Percentiles rank a stretch among this genome's conserved stretches.
Evolutionary conservation across 2,888 invertebrate species (phyloP).

Genomic region (Matsumyia berberina): DNA sequence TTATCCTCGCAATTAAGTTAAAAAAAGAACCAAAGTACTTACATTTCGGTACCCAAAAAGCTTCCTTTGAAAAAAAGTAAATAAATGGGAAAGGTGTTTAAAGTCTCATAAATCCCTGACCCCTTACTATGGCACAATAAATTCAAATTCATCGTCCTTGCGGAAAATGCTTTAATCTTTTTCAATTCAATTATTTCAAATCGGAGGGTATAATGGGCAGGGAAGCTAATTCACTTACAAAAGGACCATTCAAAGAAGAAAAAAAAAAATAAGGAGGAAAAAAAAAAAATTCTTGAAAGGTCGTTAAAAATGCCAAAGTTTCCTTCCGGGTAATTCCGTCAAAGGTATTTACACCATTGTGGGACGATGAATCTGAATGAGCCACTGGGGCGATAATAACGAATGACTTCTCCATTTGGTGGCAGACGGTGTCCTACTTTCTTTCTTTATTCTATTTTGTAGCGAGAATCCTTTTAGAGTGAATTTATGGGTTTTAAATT

Average conservation of each 20-base stretch:
- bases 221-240: slow-evolving; percentile 74
- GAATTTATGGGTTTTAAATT: slow-evolving; percentile 68
- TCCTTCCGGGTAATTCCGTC: slow-evolving; percentile 73
- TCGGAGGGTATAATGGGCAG: slow-evolving; percentile 77
- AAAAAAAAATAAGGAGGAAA: slow-evolving; percentile 8
- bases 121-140: slow-evolving; percentile 48
- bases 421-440: slow-evolving; percentile 64
- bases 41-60: slow-evolving; percentile 15
- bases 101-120: slow-evolving; percentile 53
- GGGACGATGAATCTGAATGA: slow-evolving; percentile 62
- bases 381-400: slow-evolving; percentile 54
- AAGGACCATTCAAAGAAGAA: slow-evolving; percentile 48
- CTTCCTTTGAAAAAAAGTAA: slow-evolving; percentile 10
- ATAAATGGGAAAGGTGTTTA: slow-evolving; percentile 65
- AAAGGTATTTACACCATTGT: slow-evolving; percentile 73
- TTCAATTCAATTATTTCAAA: slow-evolving; percentile 84
- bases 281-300: slow-evolving; percentile 60
- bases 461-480: slow-evolving; percentile 57
- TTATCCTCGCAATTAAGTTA: neutral
- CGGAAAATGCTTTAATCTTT: slow-evolving; percentile 82
- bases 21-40: slow-evolving; percentile 26
- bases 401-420: slow-evolving; percentile 54
- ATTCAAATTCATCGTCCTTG: slow-evolving; percentile 63
- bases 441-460: neutral
- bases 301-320: slow-evolving; percentile 75